phyloP scores from a whole-genome alignment of 2,888 invertebrate species.

The Acanthosoma haemorrhoidale region DNA sequence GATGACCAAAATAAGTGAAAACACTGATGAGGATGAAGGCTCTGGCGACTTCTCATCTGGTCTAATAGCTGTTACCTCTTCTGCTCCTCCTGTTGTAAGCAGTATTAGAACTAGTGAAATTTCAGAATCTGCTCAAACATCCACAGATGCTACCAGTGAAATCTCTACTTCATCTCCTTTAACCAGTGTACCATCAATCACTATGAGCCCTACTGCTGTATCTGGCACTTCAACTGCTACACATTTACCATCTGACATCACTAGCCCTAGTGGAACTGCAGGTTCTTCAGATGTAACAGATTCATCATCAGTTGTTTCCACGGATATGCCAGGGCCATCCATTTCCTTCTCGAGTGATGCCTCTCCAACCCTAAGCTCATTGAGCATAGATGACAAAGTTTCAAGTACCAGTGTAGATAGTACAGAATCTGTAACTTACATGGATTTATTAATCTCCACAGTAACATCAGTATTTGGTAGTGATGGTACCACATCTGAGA shows the following conservation, averaged over 20 bases:
- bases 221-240: conserved; percentile 15
- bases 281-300: conserved; percentile 31
- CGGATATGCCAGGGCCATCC: conserved; percentile 8
- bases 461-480: not conserved
- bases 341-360: not conserved
- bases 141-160: conserved; percentile 15
- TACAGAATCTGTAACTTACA: not conserved
- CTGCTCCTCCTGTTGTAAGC: not conserved
- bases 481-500: not conserved
- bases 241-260: not conserved
- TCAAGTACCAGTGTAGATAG: not conserved
- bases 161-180: conserved; percentile 39
- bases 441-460: not conserved
- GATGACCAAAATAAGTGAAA: not conserved
- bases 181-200: conserved; percentile 36
- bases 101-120: not conserved
- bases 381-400: no score
- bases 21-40: conserved; percentile 35
- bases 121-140: conserved; percentile 19
- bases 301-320: conserved; percentile 40
- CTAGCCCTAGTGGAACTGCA: conserved; percentile 14
- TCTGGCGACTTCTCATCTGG: conserved; percentile 34
- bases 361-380: no score
- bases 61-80: conserved; percentile 22
- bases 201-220: conserved; percentile 19